Percentiles rank a stretch among this genome's conserved stretches.
Conservation (phyloP, 2,888 invertebrate species). For the Stenotaenia linearis region DNA sequence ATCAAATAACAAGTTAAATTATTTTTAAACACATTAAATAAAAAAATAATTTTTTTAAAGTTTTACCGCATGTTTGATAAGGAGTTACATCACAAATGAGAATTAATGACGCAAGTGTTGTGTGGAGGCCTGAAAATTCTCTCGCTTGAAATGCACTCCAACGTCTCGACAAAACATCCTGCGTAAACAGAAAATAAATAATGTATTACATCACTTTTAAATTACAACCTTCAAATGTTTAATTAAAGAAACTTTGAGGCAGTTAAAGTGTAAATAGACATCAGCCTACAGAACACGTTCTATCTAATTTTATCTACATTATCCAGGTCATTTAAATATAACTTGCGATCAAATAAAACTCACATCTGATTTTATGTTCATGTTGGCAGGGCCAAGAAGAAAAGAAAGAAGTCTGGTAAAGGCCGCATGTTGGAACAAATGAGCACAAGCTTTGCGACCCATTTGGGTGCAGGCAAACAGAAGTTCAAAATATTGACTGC, state of each 20-base stretch:
- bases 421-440: conserved; percentile 47
- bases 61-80: conserved; percentile 43
- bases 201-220: too few species aligned
- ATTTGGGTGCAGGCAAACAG: conserved; percentile 47
- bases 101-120: conserved; percentile 47
- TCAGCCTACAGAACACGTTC: too few species aligned
- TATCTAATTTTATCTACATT: background rate
- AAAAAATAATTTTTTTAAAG: background rate
- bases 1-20: too few species aligned
- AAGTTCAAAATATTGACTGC: conserved; percentile 49
- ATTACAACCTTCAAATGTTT: background rate
- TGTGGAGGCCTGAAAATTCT: conserved; percentile 50
- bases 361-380: conserved; percentile 37
- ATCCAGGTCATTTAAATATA: background rate
- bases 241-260: too few species aligned
- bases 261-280: too few species aligned
- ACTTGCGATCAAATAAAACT: conserved; percentile 6
- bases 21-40: too few species aligned
- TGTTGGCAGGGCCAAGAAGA: conserved; percentile 45
- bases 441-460: conserved; percentile 48
- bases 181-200: background rate
- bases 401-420: conserved; percentile 48
- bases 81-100: conserved; percentile 47
- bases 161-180: conserved; percentile 43
- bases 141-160: conserved; percentile 50